Percentiles rank a stretch among this genome's conserved stretches.
These are phyloP conservation scores for Pheucticus melanocephalus DNA, from an alignment of 2,113 vertebrate genomes.

Conservation along the genomic window DNA sequence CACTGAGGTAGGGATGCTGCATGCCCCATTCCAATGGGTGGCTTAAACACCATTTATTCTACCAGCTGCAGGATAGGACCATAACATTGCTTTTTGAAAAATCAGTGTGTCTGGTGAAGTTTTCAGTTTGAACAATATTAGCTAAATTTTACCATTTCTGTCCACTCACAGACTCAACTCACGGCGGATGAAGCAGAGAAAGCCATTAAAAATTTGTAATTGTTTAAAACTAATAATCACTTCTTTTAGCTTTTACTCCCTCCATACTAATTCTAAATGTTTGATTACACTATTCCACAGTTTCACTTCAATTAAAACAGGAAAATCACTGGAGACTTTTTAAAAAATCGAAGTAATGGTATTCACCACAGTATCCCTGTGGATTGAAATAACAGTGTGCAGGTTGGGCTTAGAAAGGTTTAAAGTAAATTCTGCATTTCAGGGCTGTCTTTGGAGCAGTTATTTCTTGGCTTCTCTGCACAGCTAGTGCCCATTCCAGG, in stretches of 20 bases:
- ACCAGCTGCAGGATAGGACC: neutral
- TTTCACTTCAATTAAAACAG: neutral
- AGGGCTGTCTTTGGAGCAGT: neutral
- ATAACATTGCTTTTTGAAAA: neutral
- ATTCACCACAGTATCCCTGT: neutral
- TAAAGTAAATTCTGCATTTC: neutral
- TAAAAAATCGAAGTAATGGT: neutral
- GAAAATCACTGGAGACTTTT: neutral
- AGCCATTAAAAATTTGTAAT: neutral
- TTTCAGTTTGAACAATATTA: neutral
- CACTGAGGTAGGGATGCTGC: rapidly evolving
- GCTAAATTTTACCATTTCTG: neutral
- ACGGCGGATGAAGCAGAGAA: neutral
- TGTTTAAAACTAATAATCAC: neutral
- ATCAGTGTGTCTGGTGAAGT: neutral
- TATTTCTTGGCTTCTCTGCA: neutral
- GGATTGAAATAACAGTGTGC: neutral
- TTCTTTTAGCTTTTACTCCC: neutral
- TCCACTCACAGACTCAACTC: neutral
- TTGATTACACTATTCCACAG: neutral
- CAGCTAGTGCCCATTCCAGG: neutral
- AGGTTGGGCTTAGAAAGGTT: neutral
- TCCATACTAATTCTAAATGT: neutral
- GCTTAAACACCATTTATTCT: neutral
- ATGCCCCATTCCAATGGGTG: rapidly evolving